A percentile compares a stretch with the other conserved stretches of the same genome.
These are phyloP conservation scores for Eunapius fragilis DNA, from an alignment of 37 sponge, comb jelly and placozoan species.

Conservation along the genomic window DNA sequence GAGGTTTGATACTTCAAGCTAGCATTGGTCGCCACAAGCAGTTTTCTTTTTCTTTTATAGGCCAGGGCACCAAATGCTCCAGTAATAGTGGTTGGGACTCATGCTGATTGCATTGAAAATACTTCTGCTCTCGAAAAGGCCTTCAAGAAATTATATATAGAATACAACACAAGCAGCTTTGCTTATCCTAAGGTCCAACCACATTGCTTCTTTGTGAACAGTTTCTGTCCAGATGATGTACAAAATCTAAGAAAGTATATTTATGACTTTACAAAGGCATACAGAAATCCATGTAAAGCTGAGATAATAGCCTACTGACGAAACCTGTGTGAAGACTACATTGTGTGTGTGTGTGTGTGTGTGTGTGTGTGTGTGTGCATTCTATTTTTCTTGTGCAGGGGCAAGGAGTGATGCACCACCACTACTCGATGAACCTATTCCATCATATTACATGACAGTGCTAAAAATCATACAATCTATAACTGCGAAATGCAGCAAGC, in stretches of 20 bases:
- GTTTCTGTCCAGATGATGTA: conserved; percentile 24
- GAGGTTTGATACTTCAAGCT: conserved; percentile 42
- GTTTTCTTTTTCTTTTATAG: conserved; percentile 6
- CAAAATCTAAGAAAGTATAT: conserved; percentile 55
- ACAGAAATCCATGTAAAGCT: conserved; percentile 45
- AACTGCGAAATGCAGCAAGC: conserved; percentile 24
- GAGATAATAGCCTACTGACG: background rate
- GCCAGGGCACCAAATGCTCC: conserved; percentile 62
- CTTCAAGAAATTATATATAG: conserved; percentile 46
- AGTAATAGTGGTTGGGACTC: conserved; percentile 83
- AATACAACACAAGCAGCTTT: background rate
- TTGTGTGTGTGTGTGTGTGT: no score
- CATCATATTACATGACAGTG: conserved; percentile 64
- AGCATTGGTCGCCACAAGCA: background rate
- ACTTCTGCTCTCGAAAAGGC: background rate
- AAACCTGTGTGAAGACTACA: no score
- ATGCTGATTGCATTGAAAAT: conserved; percentile 55
- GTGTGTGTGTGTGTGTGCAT: no score
- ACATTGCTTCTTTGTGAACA: conserved; percentile 46
- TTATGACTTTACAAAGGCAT: conserved; percentile 59
- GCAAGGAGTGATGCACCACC: conserved; percentile 5
- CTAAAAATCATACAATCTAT: conserved; percentile 47
- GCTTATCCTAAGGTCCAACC: conserved; percentile 25
- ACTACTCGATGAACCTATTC: conserved; percentile 65
- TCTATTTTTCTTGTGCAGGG: background rate